Evolutionary conservation across 1,140 invertebrate species (phyloP), one percentile per base, ranked within the genome.

Genomic region (Sarcophaga peregrina): DNA sequence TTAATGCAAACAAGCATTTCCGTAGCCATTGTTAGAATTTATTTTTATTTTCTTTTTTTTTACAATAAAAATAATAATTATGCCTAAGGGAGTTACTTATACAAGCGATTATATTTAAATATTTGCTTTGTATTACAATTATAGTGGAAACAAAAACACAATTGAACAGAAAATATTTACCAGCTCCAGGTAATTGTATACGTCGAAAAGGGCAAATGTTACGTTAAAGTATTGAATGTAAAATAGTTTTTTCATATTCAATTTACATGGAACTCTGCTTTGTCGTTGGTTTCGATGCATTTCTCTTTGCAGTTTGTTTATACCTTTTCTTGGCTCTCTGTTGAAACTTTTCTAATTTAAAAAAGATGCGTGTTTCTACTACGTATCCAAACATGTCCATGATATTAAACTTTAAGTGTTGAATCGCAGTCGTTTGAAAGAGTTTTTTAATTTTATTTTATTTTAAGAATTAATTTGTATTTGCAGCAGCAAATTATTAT

Each of bases 311-410:
- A 58, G 7, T 58, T 58, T 37, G 1, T 37, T 37, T 37, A 1
- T 37, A 37, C 20, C 7, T 68, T 68, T 68, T 68, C 62, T 17
- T 20, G 20, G 20, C 17, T 68, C 4, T 37, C 75, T 20, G 25
- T 78, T 50, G 25, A 20, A 78, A 78, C 75, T 78, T 78, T 78
- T 78, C 75, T 78, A 78, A 78, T 78, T 78, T 78, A 20, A n/a
- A 78, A 78, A 78, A 78, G 75, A 78, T 78, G 75, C 75, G 47
- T 78, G 75, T 78, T 78, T 78, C 50, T 76, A 46, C 74, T 47
- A 72, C 62, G 54, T 58, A 15, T 58, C 0, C 11, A 58, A 58
- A 13, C n/a, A 58, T n/a, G n/a, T 15, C 9, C 11, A 37, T 37
- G 25, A 37, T 37, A 37, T 37, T 37, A 37, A 37, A 37, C 25